Evolutionary conservation across 37 sponge, comb jelly and placozoan genomes (phyloP).

Genomic region (Halisarca cf. caerulea): DNA sequence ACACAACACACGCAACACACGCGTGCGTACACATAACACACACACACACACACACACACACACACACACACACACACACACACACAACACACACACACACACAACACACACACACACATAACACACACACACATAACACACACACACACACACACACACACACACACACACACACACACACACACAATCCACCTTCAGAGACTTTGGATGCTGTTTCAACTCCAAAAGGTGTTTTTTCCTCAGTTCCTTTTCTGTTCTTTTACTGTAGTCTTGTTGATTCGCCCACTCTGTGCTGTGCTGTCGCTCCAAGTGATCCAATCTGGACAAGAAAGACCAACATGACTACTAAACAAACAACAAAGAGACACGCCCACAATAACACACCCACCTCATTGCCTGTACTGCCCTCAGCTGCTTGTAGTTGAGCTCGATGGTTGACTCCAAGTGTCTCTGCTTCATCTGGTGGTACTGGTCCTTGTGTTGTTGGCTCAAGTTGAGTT

Average conservation of each 20-base stretch:
- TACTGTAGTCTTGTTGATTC: slow-evolving; percentile 94
- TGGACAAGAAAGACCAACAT: not conserved
- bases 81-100: slow-evolving; percentile 36
- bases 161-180: slow-evolving; percentile 33
- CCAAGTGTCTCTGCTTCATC: slow-evolving; percentile 73
- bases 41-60: slow-evolving; percentile 8
- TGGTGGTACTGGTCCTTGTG: slow-evolving; percentile 93
- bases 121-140: slow-evolving; percentile 30
- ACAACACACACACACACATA: slow-evolving; percentile 31
- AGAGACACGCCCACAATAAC: too few relatives aligned
- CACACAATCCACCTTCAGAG: slow-evolving; percentile 87
- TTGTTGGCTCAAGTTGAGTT: slow-evolving; percentile 85
- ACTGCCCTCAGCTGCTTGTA: slow-evolving; percentile 81
- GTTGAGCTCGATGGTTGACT: slow-evolving; percentile 78
- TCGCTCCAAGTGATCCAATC: slow-evolving; percentile 79
- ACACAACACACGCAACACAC: too few relatives aligned
- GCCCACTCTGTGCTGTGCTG: slow-evolving; percentile 94
- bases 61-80: slow-evolving; percentile 37
- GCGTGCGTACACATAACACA: not conserved
- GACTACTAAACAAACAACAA: too few relatives aligned
- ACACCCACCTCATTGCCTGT: slow-evolving; percentile 71
- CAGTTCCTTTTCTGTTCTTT: slow-evolving; percentile 90
- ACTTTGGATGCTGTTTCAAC: slow-evolving; percentile 95
- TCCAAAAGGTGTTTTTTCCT: slow-evolving; percentile 94
- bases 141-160: slow-evolving; percentile 37